These are phyloP conservation scores for Etheostoma spectabile DNA, from an alignment of 2,113 vertebrate species.

Conservation along the genomic window DNA sequence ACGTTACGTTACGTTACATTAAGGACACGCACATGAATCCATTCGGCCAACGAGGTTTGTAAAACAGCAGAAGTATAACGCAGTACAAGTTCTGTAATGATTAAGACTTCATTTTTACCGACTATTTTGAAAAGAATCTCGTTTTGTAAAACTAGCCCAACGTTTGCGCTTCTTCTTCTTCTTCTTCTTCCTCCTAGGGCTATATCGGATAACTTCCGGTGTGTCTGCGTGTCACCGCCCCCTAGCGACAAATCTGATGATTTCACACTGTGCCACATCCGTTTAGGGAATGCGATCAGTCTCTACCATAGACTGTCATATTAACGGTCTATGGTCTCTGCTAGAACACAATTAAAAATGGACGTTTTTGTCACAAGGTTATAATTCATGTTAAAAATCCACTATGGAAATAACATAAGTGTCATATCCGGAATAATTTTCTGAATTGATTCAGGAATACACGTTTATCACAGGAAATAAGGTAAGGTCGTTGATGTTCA, in stretches of 20 bases:
- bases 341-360: no score
- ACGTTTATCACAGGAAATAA: no score
- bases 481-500: no score
- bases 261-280: no score
- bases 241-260: not conserved
- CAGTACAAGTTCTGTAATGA: not conserved
- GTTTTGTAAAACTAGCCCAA: not conserved
- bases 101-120: slow-evolving; percentile 17
- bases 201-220: not conserved
- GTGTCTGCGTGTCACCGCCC: not conserved
- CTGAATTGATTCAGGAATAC: no score
- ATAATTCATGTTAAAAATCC: no score
- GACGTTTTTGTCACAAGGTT: no score
- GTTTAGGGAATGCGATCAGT: no score
- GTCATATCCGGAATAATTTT: no score
- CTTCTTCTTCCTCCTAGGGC: not conserved
- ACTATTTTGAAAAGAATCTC: slow-evolving; percentile 19
- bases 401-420: no score
- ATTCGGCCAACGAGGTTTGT: not conserved
- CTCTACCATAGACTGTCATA: no score
- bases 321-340: no score
- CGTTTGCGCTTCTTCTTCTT: not conserved
- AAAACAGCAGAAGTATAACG: not conserved
- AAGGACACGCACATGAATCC: not conserved
- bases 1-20: not conserved